Evolutionary conservation across 2,113 vertebrate genomes (phyloP).

Genomic region (Daphoenositta chrysoptera): DNA sequence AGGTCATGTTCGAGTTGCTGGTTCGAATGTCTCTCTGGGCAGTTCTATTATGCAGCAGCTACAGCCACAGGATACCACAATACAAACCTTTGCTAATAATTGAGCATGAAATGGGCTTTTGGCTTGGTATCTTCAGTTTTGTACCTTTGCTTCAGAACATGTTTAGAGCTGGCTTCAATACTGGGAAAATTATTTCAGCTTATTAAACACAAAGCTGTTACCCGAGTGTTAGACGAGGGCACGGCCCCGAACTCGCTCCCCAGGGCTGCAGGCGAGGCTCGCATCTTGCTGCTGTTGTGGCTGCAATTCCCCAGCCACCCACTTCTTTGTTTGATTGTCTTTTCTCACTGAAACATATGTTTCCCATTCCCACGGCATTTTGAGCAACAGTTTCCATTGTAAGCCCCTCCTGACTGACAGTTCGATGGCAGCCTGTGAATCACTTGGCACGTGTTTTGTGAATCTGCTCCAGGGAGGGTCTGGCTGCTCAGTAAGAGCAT

Average conservation of each 20-base stretch:
- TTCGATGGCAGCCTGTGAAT: conserved; percentile 45
- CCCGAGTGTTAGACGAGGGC: neutral
- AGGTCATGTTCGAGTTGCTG: neutral
- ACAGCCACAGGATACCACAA: neutral
- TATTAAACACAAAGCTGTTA: conserved; percentile 30
- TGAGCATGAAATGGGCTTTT: neutral
- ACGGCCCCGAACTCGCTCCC: neutral
- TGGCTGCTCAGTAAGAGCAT: neutral
- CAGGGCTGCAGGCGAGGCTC: rapidly evolving
- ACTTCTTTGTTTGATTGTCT: conserved; percentile 45
- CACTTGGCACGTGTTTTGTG: neutral
- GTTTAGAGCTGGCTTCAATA: neutral
- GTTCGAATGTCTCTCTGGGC: neutral
- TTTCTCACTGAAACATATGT: conserved; percentile 37
- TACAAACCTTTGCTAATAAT: conserved; percentile 4
- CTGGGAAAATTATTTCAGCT: neutral
- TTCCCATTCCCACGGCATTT: neutral
- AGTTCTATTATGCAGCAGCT: conserved; percentile 12
- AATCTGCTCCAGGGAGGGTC: neutral
- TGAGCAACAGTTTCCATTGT: conserved; percentile 41
- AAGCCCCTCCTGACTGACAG: conserved; percentile 13
- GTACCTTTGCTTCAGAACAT: neutral
- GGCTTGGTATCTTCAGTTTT: neutral
- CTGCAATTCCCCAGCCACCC: conserved; percentile 2
- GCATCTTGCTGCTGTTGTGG: neutral